Evolutionary conservation across 2,888 invertebrate genomes (phyloP), one percentile per base, ranked within the genome.

Genomic region (Spicauda simplicius): DNA sequence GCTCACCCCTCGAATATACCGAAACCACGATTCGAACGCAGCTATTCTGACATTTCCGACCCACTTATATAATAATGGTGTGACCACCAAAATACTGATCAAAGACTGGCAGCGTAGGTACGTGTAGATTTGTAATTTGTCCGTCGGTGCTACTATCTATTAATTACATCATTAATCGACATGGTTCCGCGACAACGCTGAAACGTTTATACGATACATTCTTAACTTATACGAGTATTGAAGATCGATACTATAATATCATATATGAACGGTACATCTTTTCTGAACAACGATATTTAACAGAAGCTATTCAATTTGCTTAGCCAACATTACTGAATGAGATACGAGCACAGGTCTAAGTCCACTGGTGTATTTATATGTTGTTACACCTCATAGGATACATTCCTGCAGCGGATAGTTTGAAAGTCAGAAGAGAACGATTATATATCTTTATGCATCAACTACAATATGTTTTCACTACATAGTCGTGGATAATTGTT

Each of bases 401-500:
- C 7, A 16, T 16, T 71, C 71, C 72, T 71, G 73, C 74, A 69
- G 71, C 69, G 73, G 69, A 52, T 37, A 64, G 12, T 45, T 54
- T 41, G 75, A 73, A 74, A 56, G 71, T 70, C 69, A 71, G 69
- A 74, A 69, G 72, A 71, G 52, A 53, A 58, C 64, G 71, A 72
- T 78, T 81, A 83, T 78, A 79, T 75, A 79, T 74, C 76, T 77
- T 80, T 41, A 80, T 81, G 80, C 76, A 79, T 77, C 76, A 78
- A 77, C 81, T 82, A 80, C 78, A 65, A 75, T 77, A 73, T 76
- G 70, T 67, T 71, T 55, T 55, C 58, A 67, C 71, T 76, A 79
- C 74, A 79, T 76, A 66, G 76, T 78, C 68, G 77, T 79, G 79
- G 80, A 81, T 84, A 83, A 81, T 79, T 83, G 82, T 78, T 69